These are phyloP conservation scores for Pachyrhynchus sulphureomaculatus DNA, from an alignment of 1,140 invertebrate species.

Conservation along the genomic window DNA sequence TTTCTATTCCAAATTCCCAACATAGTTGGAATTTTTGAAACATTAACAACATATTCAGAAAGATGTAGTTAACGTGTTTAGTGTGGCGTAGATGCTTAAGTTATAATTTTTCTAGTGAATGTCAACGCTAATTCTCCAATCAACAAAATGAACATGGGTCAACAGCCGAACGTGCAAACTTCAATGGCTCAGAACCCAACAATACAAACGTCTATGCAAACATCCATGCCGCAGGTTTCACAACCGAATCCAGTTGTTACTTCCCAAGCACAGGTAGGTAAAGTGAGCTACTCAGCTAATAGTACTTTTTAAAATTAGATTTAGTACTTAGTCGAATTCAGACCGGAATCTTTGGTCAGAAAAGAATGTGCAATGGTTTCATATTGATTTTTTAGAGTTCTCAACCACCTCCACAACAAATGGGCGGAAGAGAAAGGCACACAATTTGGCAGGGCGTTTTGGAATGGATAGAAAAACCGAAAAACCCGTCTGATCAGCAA, in stretches of 20 bases:
- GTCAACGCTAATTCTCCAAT: conserved; percentile 30
- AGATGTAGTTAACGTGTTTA: too few species aligned
- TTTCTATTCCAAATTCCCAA: too few species aligned
- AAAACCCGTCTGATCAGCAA: conserved; percentile 65
- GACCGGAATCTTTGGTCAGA: conserved; percentile 6
- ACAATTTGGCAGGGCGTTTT: conserved; percentile 85
- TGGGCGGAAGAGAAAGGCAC: conserved; percentile 58
- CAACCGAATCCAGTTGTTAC: conserved; percentile 31
- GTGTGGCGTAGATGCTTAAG: too few species aligned
- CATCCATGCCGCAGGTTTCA: conserved; percentile 35
- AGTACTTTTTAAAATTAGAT: too few species aligned
- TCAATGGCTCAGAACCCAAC: conserved; percentile 30
- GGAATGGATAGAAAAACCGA: conserved; percentile 90
- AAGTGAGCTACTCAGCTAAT: too few species aligned
- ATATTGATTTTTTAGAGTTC: conserved; percentile 34
- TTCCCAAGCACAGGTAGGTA: conserved; percentile 33
- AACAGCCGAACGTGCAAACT: conserved; percentile 28
- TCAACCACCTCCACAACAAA: conserved; percentile 41
- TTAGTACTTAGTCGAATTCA: too few species aligned
- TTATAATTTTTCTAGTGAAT: conserved; percentile 6
- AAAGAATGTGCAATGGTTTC: too few species aligned
- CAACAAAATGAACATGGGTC: conserved; percentile 32
- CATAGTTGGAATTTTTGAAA: not conserved
- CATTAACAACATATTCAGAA: conserved; percentile 4
- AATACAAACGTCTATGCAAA: conserved; percentile 23